phyloP scores from a whole-genome alignment of 1,140 invertebrate species.

The Panonychus citri region DNA sequence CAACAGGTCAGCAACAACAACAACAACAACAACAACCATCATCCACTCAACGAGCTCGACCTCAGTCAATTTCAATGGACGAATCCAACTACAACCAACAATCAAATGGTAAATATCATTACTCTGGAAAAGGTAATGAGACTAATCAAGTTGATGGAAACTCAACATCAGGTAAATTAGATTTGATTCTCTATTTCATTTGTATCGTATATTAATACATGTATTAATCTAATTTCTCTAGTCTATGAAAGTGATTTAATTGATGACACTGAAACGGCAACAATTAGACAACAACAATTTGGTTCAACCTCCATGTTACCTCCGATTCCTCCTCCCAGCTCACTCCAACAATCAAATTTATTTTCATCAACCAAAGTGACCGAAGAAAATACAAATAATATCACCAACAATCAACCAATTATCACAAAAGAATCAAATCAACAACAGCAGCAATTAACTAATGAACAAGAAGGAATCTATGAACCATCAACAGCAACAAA shows the following conservation, averaged over 20 bases:
- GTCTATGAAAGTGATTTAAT: background rate
- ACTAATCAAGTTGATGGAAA: background rate
- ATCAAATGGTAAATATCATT: no score
- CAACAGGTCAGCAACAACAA: background rate
- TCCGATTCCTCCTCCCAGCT: no score
- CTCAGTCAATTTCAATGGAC: background rate
- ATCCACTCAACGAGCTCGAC: background rate
- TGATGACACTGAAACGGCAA: background rate
- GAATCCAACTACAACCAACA: background rate
- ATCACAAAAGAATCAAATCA: background rate
- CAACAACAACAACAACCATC: background rate
- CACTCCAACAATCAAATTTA: no score
- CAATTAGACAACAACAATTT: background rate
- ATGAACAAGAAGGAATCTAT: background rate
- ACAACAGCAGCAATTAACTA: background rate
- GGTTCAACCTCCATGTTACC: no score
- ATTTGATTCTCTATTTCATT: no score
- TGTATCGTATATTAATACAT: no score
- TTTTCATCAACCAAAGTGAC: no score
- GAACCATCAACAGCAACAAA: slow-evolving; percentile 10
- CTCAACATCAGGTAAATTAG: background rate
- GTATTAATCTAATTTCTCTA: background rate
- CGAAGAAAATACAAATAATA: background rate
- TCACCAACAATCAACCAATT: slow-evolving; percentile 5
- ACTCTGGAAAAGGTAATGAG: background rate